Conservation (phyloP, 2,888 invertebrate species). For the Eupithecia insigniata region DNA sequence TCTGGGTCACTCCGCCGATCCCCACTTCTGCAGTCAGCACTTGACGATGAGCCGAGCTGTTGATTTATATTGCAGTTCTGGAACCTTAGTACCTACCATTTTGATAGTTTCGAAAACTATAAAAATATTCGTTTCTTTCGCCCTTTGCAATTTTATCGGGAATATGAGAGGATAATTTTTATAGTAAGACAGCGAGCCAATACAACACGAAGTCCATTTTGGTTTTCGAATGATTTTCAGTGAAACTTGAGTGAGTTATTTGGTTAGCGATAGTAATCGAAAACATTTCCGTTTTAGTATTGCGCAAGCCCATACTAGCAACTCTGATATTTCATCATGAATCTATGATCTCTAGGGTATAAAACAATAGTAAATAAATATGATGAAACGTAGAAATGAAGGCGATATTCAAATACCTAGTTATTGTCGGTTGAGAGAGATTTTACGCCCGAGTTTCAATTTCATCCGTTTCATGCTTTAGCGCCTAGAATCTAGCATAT, state of each 20-base stretch:
- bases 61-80: slow-evolving; percentile 33
- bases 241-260: no score
- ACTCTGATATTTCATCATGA: neutral
- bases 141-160: no score
- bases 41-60: slow-evolving; percentile 36
- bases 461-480: neutral
- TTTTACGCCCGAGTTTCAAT: neutral
- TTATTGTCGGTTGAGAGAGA: neutral
- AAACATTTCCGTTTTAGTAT: neutral
- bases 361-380: neutral
- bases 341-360: neutral
- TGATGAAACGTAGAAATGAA: neutral
- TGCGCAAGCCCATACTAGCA: neutral
- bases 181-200: neutral
- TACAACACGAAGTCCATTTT: neutral
- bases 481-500: neutral
- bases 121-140: neutral
- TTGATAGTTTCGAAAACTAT: neutral
- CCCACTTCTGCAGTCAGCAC: slow-evolving; percentile 48
- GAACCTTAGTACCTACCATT: no score
- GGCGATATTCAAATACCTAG: neutral
- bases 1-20: slow-evolving; percentile 50
- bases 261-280: neutral
- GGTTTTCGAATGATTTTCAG: neutral
- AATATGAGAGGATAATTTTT: neutral